These are phyloP conservation scores for Tamias sibiricus DNA, from an alignment of 2,113 vertebrate genomes.

Conservation along the genomic window DNA sequence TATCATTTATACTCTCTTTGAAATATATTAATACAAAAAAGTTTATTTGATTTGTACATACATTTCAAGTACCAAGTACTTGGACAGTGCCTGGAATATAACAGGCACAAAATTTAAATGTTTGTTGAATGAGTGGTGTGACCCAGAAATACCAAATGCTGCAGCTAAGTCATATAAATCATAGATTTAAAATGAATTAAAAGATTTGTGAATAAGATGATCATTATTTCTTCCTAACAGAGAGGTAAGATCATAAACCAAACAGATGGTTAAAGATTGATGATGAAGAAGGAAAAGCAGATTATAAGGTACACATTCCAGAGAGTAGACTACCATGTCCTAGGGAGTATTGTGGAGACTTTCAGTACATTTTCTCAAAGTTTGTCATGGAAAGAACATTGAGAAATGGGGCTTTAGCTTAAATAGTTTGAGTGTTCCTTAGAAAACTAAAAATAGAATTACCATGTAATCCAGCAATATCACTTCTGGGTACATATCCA, in stretches of 20 bases:
- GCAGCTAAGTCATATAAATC: background rate
- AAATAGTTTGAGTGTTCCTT: background rate
- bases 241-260: background rate
- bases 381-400: background rate
- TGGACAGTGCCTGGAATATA: background rate
- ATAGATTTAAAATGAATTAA: background rate
- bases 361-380: background rate
- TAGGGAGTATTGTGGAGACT: background rate
- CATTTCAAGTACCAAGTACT: background rate
- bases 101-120: background rate
- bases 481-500: background rate
- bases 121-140: background rate
- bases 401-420: background rate
- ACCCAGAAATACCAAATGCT: background rate
- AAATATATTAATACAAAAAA: background rate
- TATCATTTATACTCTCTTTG: background rate
- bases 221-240: background rate
- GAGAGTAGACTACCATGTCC: background rate
- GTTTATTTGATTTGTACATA: background rate
- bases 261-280: background rate
- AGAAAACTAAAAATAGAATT: background rate
- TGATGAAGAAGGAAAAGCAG: background rate
- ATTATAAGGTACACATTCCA: background rate
- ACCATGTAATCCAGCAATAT: background rate
- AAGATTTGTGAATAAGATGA: background rate